These are phyloP conservation scores for Amazona vittata DNA, from an alignment of 2,113 vertebrate species.

Conservation along the genomic window DNA sequence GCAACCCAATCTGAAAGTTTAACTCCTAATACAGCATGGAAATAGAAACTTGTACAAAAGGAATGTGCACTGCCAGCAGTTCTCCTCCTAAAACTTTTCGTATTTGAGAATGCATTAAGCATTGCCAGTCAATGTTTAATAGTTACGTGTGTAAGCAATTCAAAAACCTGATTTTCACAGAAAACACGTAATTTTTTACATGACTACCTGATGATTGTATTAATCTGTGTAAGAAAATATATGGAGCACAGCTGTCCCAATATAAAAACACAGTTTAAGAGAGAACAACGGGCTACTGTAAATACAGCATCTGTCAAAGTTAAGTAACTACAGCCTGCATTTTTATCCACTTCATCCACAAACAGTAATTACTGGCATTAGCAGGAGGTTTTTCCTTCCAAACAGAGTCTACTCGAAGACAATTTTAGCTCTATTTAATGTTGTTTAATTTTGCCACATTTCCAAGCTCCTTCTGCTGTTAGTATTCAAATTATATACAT, in stretches of 20 bases:
- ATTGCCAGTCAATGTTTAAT: not conserved
- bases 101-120: not conserved
- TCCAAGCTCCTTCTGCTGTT: not conserved
- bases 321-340: slow-evolving; percentile 5
- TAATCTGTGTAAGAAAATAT: not conserved
- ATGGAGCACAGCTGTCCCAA: not conserved
- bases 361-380: not conserved
- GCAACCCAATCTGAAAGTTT: slow-evolving; percentile 12
- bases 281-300: not conserved
- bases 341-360: not conserved
- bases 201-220: not conserved
- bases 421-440: not conserved
- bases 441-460: not conserved
- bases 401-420: not conserved
- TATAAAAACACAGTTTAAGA: not conserved
- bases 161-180: not conserved
- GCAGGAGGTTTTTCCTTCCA: not conserved
- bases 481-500: not conserved
- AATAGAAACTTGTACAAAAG: slow-evolving; percentile 16
- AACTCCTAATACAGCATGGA: not conserved
- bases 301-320: slow-evolving; percentile 7
- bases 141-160: not conserved
- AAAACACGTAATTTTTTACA: not conserved
- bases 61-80: slow-evolving; percentile 37
- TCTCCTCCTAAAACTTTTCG: not conserved